Evolutionary conservation across 1,140 invertebrate species (phyloP), one percentile per base, ranked within the genome.

Genomic region (Bombus difficillimus): DNA sequence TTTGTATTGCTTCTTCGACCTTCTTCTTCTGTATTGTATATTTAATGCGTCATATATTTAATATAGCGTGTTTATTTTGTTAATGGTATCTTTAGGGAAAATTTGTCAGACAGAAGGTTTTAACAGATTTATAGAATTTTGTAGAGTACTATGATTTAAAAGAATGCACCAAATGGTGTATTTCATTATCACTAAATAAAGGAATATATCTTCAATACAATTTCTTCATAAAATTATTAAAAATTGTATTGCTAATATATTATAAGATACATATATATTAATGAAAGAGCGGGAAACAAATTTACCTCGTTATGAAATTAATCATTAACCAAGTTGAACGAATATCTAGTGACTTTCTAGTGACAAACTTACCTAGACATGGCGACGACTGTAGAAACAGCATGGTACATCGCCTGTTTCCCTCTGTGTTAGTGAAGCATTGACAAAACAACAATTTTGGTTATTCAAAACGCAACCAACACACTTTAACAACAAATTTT

Each of bases 311-410:
- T 53, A 15, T 18, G 6, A 22, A n/a, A 62, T 62, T n/a, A n/a
- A n/a, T 28, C 28, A 5, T n/a, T 13, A n/a, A n/a, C 9, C 25
- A 28, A 59, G 28, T 59, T 59, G 22, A 12, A 59, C 3, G 28
- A 62, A 62, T 25, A 13, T 47, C 47, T 47, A 47, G 47, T 47
- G 47, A 47, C 47, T 47, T 62, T 13, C 28, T 13, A 47, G 34
- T 32, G 22, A 18, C 34, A 64, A 43, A 90, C 90, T 97, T 98
- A 98, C 98, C 98, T 98, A 88, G 94, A 95, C 97, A 98, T 97
- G 90, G 97, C 97, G 95, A 98, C 98, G 94, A 98, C 97, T 93
- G 98, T 98, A 87, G 98, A 98, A 93, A 98, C 98, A 93, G 98
- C 98, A 96, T 98, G 97, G 96, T 98, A 98, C 97, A 98, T 98